These are phyloP conservation scores for Phasia obesa DNA, from an alignment of 2,888 invertebrate genomes.

Conservation along the genomic window DNA sequence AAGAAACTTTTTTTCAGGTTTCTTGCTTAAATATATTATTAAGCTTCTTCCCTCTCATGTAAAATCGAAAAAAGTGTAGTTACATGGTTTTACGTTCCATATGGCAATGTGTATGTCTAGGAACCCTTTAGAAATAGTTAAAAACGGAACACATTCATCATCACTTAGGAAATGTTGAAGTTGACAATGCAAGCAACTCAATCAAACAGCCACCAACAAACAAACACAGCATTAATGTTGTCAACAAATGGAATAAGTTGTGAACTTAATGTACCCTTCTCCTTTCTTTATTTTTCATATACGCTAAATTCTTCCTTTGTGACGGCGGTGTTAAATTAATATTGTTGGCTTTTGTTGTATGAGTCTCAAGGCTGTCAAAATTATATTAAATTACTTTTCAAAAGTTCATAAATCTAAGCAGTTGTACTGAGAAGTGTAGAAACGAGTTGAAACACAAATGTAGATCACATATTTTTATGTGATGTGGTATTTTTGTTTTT, in stretches of 20 bases:
- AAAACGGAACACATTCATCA: slow-evolving; percentile 32
- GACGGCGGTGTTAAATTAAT: slow-evolving; percentile 41
- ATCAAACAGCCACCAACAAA: slow-evolving; percentile 13
- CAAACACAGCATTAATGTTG: slow-evolving; percentile 22
- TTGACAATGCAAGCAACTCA: slow-evolving; percentile 22
- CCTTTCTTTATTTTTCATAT: background rate
- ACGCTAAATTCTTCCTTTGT: slow-evolving; percentile 18
- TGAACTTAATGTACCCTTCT: background rate
- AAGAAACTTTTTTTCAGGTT: too few species aligned
- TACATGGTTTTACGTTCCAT: too few species aligned
- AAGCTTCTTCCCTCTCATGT: too few species aligned
- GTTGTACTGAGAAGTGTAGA: background rate
- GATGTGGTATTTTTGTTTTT: background rate
- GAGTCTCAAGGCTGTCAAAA: slow-evolving; percentile 53
- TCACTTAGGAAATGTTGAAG: slow-evolving; percentile 9
- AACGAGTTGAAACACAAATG: too few species aligned
- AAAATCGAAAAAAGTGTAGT: too few species aligned
- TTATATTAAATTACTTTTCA: slow-evolving; percentile 48
- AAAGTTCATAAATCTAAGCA: slow-evolving; percentile 46
- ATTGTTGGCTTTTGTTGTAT: slow-evolving; percentile 14
- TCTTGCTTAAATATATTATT: too few species aligned
- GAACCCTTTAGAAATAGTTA: background rate
- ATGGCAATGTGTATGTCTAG: background rate
- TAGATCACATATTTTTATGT: background rate
- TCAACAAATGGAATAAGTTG: slow-evolving; percentile 39